Base-by-base conservation (phyloP, 2,888 invertebrate genomes). In the Pemphredon lugubris region DNA sequence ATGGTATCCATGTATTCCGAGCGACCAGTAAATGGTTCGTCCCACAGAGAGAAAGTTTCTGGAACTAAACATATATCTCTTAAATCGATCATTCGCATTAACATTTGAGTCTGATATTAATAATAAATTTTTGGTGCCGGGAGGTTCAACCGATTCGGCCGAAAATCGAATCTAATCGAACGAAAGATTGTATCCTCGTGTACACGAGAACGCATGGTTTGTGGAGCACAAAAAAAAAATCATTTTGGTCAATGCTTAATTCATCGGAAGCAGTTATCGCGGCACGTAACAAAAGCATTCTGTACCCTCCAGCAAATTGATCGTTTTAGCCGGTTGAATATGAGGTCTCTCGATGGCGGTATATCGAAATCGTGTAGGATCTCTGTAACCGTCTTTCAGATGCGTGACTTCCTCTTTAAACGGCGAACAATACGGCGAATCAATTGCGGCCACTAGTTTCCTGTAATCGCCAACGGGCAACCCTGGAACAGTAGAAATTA, bases 1-100 rank as follows among this genome's bases (percentile, higher is more conserved):
- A 92, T 91, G 0, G 91, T 92, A 72, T 93, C 93, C 90, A 91
- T 88, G 75, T 94, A 94, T 81, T 94, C 94, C 0, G 93, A 91
- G 34, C 92, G 89, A 0, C 93, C 93, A 0, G 93, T 93, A 79
- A 88, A 91, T n/a, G 91, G 91, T 0, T 90, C 87, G 74, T 91
- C 92, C 91, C 92, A 94, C 16, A 90, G 90, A 54, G 91, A 90
- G 11, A 92, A 84, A 0, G 91, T 87, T 47, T 90, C 88, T 0
- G 93, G 93, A 11, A 90, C 90, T 90, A 71, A n/a, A 69, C 73
- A 63, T 47, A 40, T 21, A 57, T 51, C n/a, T n/a, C n/a, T n/a
- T n/a, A n/a, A n/a, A 23, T 45, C 26, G 13, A 26, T 32, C n/a
- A 11, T 26, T n/a, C 18, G 30, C 13, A 45, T n/a, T 16, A n/a